phyloP scores from a whole-genome alignment of 2,797 vertebrate species.

The Danio kyathit region DNA sequence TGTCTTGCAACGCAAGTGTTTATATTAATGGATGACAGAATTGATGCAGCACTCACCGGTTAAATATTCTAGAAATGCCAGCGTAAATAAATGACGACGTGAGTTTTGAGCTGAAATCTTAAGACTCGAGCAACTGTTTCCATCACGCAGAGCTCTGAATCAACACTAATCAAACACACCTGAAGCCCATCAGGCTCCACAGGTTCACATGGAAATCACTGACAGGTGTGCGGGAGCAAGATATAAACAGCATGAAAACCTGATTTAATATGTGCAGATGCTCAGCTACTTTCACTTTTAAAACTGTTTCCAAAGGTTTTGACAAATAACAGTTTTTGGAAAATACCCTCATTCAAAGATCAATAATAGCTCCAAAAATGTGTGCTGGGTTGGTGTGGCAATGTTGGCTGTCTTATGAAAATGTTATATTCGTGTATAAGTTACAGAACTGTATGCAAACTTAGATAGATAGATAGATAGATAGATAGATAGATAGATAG shows the following conservation, averaged over 20 bases:
- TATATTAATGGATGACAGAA: no score
- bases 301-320: not conserved
- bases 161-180: not conserved
- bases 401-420: not conserved
- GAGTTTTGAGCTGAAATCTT: not conserved
- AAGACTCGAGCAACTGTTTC: not conserved
- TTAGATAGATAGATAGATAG: no score
- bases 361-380: not conserved
- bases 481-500: no score
- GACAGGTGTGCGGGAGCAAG: not conserved
- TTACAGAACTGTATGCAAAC: no score
- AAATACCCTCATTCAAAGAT: no score
- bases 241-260: not conserved
- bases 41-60: no score
- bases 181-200: constrained; percentile 7
- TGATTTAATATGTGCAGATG: not conserved
- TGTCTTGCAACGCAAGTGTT: no score
- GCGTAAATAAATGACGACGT: no score
- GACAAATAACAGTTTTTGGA: not conserved
- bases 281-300: constrained; percentile 6
- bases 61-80: no score
- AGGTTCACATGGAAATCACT: constrained; percentile 13
- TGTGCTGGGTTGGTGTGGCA: not conserved
- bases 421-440: not conserved
- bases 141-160: not conserved